A percentile compares a stretch with the other conserved stretches of the same genome.
phyloP scores from a whole-genome alignment of 2,113 vertebrate genomes.

The Pseudorhombus dupliciocellatus region DNA sequence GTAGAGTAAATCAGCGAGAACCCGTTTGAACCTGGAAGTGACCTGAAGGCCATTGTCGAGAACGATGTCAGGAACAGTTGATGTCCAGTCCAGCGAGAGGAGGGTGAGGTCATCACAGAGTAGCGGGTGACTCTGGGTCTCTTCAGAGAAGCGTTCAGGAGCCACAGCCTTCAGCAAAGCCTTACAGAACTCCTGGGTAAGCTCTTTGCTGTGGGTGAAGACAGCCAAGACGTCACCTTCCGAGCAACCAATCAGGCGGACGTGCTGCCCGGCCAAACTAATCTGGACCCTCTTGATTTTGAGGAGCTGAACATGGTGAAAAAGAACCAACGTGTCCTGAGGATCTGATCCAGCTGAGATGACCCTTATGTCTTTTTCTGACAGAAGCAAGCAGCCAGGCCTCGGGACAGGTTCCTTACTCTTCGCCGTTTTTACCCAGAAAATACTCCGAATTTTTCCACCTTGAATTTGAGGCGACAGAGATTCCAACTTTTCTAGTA shows the following conservation, averaged over 20 bases:
- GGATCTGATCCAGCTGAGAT: background rate
- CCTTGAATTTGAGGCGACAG: conserved; percentile 55
- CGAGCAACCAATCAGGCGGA: conserved; percentile 68
- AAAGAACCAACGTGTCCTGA: conserved; percentile 35
- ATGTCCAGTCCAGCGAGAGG: conserved; percentile 83
- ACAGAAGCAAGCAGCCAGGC: conserved; percentile 82
- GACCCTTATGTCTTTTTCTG: conserved; percentile 60
- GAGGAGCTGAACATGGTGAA: conserved; percentile 57
- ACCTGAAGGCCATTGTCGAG: conserved; percentile 69
- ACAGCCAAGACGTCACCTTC: conserved; percentile 72
- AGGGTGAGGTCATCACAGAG: conserved; percentile 80
- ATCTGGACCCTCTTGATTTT: conserved; percentile 79
- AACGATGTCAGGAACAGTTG: conserved; percentile 71
- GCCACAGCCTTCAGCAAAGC: conserved; percentile 70
- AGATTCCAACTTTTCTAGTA: conserved; percentile 63
- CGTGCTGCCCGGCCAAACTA: conserved; percentile 82
- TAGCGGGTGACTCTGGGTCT: conserved; percentile 69
- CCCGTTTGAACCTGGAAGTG: conserved; percentile 81
- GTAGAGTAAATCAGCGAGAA: conserved; percentile 84
- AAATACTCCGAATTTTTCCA: conserved; percentile 67
- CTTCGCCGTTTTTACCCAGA: conserved; percentile 79
- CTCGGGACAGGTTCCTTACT: conserved; percentile 50
- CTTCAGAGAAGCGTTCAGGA: conserved; percentile 21
- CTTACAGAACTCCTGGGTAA: conserved; percentile 81
- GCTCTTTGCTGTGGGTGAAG: conserved; percentile 80